Conservation (phyloP, 2,888 invertebrate species). For the Xanthorhoe spadicearia region DNA sequence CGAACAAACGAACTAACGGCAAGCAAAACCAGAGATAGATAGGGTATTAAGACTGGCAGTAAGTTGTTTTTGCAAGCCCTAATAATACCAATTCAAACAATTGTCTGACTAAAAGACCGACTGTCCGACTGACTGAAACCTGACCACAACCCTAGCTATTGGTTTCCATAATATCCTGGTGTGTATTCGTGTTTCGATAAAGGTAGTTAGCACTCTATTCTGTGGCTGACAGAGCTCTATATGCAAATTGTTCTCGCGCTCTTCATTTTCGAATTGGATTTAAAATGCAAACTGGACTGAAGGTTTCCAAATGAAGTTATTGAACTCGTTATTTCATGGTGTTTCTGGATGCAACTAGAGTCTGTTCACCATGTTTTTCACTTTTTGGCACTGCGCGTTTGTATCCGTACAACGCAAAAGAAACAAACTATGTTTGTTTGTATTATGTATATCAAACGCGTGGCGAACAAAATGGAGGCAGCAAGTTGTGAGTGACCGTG, state of each 20-base stretch:
- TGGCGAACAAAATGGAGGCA: too few species aligned
- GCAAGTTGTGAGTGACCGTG: too few species aligned
- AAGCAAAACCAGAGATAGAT: too few species aligned
- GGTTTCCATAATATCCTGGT: conserved; percentile 24
- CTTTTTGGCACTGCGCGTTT: too few species aligned
- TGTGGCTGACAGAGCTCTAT: conserved; percentile 14
- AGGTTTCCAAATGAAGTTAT: conserved; percentile 7
- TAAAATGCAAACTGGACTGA: conserved; percentile 18
- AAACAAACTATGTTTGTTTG: too few species aligned
- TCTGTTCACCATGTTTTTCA: too few species aligned
- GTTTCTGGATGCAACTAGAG: background rate
- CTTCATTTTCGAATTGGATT: conserved; percentile 17
- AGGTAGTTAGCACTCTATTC: conserved; percentile 8
- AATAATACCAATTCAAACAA: background rate
- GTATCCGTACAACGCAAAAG: too few species aligned
- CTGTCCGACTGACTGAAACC: conserved; percentile 1
- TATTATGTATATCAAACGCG: too few species aligned
- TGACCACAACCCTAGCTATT: conserved; percentile 14
- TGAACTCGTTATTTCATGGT: background rate
- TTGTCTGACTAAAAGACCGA: conserved; percentile 1
- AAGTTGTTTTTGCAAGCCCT: too few species aligned
- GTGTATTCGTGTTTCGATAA: conserved; percentile 27
- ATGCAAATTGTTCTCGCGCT: conserved; percentile 23
- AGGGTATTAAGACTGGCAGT: too few species aligned
- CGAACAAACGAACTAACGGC: too few species aligned